Evolutionary conservation across 92 coral and sea anemone species (phyloP).

Genomic region (Porites rus): DNA sequence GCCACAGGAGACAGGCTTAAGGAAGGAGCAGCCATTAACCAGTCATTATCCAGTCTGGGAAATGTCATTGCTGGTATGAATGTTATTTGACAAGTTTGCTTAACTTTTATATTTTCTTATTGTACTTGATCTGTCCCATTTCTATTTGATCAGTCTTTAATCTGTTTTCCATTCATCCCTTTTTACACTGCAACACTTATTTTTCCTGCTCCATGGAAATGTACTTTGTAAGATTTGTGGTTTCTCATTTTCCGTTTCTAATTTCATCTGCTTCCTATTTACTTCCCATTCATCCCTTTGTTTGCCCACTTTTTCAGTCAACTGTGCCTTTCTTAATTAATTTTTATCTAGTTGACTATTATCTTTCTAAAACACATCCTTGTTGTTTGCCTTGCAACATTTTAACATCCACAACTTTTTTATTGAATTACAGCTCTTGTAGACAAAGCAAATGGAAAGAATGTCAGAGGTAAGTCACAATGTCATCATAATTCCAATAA

Average conservation of each 20-base stretch:
- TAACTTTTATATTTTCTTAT: background rate
- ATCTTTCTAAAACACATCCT: background rate
- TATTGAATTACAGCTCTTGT: conserved; percentile 78
- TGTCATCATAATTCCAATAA: background rate
- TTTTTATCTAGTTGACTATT: no score
- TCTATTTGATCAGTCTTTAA: no score
- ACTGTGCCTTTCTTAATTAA: background rate
- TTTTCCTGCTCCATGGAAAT: no score
- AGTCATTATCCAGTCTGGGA: conserved; percentile 94
- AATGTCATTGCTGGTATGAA: conserved; percentile 91
- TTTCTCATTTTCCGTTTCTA: no score
- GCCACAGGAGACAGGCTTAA: conserved; percentile 97
- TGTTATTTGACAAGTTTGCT: background rate
- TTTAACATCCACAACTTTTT: background rate
- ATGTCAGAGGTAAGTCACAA: conserved; percentile 78
- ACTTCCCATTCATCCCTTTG: background rate
- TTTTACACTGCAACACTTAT: no score
- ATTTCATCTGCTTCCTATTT: background rate
- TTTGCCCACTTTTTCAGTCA: no score
- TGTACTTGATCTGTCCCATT: no score
- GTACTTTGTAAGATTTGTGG: no score
- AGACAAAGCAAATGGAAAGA: conserved; percentile 90
- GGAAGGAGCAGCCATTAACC: conserved; percentile 99
- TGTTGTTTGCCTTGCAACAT: no score
- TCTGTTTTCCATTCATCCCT: no score